Conservation (phyloP, 2,797 vertebrate genomes). For the Lemur catta region DNA sequence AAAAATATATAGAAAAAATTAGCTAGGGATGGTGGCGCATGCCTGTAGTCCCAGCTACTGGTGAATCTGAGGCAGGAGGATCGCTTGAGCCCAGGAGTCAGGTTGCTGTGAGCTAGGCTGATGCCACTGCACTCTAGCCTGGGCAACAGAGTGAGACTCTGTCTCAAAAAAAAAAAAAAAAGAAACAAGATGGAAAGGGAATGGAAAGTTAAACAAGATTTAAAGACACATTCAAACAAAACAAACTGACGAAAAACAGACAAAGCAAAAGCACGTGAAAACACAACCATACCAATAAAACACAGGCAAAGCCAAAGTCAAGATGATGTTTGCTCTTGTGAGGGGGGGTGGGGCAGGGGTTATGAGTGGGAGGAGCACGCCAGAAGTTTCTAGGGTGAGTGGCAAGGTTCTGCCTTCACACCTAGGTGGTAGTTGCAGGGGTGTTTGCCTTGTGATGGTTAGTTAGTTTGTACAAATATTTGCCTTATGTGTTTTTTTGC, state of each 20-base stretch:
- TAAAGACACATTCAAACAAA: not conserved
- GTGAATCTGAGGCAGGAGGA: no score
- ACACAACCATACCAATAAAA: not conserved
- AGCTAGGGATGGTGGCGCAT: no score
- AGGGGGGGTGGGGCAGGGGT: not conserved
- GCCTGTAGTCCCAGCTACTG: no score
- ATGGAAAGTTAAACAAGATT: not conserved
- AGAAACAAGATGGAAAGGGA: not conserved
- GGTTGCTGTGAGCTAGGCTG: no score
- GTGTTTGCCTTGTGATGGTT: not conserved
- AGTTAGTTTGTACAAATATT: not conserved
- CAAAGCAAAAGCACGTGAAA: not conserved
- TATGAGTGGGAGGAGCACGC: fast-evolving
- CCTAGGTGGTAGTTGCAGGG: no score
- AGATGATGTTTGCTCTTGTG: not conserved
- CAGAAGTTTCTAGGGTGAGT: not conserved
- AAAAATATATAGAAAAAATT: no score
- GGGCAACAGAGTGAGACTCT: no score
- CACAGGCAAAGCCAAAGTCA: not conserved
- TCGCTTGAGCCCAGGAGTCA: no score
- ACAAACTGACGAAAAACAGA: not conserved
- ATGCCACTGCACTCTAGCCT: no score
- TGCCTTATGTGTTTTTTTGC: not conserved
- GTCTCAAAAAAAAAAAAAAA: no score
- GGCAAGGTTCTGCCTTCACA: no score